These are phyloP conservation scores for Dysidea cf. avara DNA, from an alignment of 37 sponge, comb jelly and placozoan species.

Conservation along the genomic window DNA sequence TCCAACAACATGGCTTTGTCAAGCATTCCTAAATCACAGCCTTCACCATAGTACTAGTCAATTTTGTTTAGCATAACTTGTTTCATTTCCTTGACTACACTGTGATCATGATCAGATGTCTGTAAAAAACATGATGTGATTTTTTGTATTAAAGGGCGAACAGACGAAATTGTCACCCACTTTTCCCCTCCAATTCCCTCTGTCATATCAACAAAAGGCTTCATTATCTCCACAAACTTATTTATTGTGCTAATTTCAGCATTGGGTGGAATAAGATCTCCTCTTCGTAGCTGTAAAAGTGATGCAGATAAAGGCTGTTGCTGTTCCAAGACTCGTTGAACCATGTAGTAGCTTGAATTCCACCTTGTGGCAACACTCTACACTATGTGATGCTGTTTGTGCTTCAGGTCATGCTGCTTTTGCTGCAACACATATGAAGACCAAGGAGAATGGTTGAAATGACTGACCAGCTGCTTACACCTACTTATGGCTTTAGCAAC, in stretches of 20 bases:
- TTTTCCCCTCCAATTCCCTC: conserved; percentile 4
- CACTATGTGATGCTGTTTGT: conserved; percentile 2
- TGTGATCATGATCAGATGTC: too few species aligned
- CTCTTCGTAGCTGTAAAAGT: conserved; percentile 3
- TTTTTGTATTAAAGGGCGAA: conserved; percentile 17
- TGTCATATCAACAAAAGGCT: conserved; percentile 20
- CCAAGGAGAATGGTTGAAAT: conserved; percentile 20
- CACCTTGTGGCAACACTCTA: conserved; percentile 32
- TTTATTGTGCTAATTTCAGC: conserved; percentile 13
- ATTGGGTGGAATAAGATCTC: conserved; percentile 23
- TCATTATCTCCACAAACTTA: conserved; percentile 2
- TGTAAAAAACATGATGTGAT: too few species aligned
- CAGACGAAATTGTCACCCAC: conserved; percentile 49
- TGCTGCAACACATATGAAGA: background rate
- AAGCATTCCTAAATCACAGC: too few species aligned
- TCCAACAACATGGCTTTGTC: too few species aligned
- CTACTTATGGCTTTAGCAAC: conserved; percentile 4
- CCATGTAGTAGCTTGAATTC: too few species aligned
- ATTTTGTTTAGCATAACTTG: too few species aligned
- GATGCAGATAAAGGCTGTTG: conserved; percentile 24
- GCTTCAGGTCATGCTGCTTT: conserved; percentile 8
- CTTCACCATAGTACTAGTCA: too few species aligned
- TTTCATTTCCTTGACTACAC: too few species aligned
- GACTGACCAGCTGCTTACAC: conserved; percentile 10
- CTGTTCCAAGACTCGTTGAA: conserved; percentile 16